phyloP scores from a whole-genome alignment of 2,113 vertebrate genomes.

The Sarotherodon lohbergeri region DNA sequence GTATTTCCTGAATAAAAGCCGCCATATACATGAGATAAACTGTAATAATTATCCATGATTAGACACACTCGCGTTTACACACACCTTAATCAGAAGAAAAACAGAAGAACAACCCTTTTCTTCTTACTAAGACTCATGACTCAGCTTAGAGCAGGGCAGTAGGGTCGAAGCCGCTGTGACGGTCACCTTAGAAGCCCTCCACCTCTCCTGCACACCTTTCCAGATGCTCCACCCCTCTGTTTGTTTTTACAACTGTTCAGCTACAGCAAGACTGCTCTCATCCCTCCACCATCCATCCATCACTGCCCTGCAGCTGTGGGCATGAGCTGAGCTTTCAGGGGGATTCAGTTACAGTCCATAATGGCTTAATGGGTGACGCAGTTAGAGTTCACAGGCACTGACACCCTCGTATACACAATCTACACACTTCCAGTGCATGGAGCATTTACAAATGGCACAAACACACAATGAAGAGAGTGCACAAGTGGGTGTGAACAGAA shows the following conservation, averaged over 20 bases:
- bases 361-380: conserved; percentile 53
- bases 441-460: not conserved
- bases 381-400: conserved; percentile 17
- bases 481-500: not conserved
- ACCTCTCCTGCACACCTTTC: not conserved
- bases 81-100: not conserved
- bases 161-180: not conserved
- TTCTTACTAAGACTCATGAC: not conserved
- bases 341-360: conserved; percentile 57
- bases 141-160: conserved; percentile 20
- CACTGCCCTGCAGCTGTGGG: conserved; percentile 13
- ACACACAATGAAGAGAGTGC: not conserved
- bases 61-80: not conserved
- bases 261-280: not conserved
- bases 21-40: not conserved
- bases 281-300: conserved; percentile 31
- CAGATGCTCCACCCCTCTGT: conserved; percentile 10
- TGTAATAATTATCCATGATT: not conserved
- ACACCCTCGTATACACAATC: not conserved
- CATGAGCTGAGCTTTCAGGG: conserved; percentile 38
- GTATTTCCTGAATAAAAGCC: not conserved
- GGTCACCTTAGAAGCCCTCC: conserved; percentile 29
- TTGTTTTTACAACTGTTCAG: conserved; percentile 24
- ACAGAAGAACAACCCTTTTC: not conserved
- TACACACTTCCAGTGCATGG: not conserved